These are phyloP conservation scores for Buceros bicornis DNA, from an alignment of 2,797 vertebrate species.

Conservation along the genomic window DNA sequence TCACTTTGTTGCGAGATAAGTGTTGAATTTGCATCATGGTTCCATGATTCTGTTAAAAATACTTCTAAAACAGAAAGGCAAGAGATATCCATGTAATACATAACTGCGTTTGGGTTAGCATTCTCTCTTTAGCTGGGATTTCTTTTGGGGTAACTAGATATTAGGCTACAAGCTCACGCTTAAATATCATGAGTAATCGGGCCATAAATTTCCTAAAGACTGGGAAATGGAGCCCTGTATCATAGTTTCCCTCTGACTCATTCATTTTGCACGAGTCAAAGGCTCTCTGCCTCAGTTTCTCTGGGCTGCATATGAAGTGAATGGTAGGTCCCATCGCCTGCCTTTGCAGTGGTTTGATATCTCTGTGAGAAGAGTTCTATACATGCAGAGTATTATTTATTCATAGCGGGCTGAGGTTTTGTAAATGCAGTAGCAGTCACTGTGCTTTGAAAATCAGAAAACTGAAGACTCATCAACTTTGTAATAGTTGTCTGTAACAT, in stretches of 20 bases:
- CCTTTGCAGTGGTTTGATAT: neutral
- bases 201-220: neutral
- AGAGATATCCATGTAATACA: neutral
- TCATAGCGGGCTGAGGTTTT: neutral
- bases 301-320: neutral
- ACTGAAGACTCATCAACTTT: neutral
- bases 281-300: neutral
- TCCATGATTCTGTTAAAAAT: neutral
- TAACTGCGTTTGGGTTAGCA: rapidly evolving
- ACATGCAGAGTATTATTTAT: rapidly evolving
- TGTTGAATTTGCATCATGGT: neutral
- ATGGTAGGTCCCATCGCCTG: neutral
- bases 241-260: neutral
- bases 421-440: neutral
- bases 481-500: neutral
- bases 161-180: neutral
- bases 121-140: neutral
- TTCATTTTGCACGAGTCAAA: neutral
- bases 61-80: neutral
- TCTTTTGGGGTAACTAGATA: neutral
- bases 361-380: neutral
- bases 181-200: neutral
- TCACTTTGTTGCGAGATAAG: neutral
- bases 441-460: neutral
- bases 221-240: neutral